Evolutionary conservation across 2,888 invertebrate species (phyloP).

Genomic region (Drosophila tanythrix): DNA sequence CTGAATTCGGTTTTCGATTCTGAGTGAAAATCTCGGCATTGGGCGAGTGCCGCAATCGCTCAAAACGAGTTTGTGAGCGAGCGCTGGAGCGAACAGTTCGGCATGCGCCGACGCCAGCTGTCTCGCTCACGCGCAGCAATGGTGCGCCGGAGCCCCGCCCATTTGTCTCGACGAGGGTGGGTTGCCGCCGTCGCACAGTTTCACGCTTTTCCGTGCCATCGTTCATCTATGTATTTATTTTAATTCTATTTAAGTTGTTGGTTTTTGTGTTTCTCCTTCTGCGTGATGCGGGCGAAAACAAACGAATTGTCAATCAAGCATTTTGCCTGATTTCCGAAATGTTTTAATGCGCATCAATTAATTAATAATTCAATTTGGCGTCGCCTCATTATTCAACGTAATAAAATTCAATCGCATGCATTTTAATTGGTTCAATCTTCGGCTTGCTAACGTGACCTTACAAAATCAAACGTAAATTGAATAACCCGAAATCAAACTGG

Average conservation of each 20-base stretch:
- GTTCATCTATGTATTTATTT: slow-evolving; percentile 19
- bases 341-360: slow-evolving; percentile 54
- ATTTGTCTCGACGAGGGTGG: slow-evolving; percentile 47
- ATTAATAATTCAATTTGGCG: slow-evolving; percentile 45
- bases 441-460: not conserved
- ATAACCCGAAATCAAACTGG: slow-evolving; percentile 20
- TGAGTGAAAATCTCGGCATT: slow-evolving; percentile 71
- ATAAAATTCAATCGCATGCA: slow-evolving; percentile 46
- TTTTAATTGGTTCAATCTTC: slow-evolving; percentile 19
- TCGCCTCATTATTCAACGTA: slow-evolving; percentile 47
- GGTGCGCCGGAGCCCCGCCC: slow-evolving; percentile 57
- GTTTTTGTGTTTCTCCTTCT: not conserved
- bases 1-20: slow-evolving; percentile 48
- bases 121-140: slow-evolving; percentile 46
- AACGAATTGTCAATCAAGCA: slow-evolving; percentile 56
- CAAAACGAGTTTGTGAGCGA: slow-evolving; percentile 61
- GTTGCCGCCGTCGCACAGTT: slow-evolving; percentile 23
- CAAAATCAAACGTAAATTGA: slow-evolving; percentile 14
- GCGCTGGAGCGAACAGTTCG: slow-evolving; percentile 26
- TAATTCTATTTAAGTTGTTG: slow-evolving; percentile 5
- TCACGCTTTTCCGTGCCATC: not conserved
- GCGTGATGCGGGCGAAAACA: slow-evolving; percentile 25
- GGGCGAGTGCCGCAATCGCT: slow-evolving; percentile 41
- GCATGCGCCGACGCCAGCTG: slow-evolving; percentile 7
- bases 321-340: slow-evolving; percentile 27